These are phyloP conservation scores for Microcaecilia unicolor DNA, from an alignment of 2,797 vertebrate species.

Conservation along the genomic window DNA sequence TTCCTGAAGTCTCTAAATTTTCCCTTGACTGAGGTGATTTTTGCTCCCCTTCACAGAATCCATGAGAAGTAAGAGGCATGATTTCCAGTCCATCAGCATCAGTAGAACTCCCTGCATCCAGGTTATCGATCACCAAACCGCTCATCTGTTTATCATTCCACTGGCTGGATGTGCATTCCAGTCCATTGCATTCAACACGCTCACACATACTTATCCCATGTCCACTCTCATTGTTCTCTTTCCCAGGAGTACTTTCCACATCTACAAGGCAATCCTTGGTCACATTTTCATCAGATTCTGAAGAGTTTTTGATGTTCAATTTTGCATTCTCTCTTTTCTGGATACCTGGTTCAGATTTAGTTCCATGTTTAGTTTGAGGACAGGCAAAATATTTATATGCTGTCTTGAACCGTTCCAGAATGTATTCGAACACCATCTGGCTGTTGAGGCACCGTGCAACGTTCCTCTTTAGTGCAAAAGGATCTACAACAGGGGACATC, in stretches of 20 bases:
- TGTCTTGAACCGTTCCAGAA: conserved; percentile 88
- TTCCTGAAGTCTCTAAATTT: conserved; percentile 28
- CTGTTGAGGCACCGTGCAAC: conserved; percentile 94
- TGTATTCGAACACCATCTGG: conserved; percentile 97
- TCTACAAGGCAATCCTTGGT: conserved; percentile 38
- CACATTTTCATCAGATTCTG: conserved; percentile 38
- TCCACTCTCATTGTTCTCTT: conserved; percentile 18
- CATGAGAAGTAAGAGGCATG: conserved; percentile 27
- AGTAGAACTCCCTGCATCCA: conserved; percentile 27
- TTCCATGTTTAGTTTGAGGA: conserved; percentile 70
- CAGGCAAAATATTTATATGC: conserved; percentile 94
- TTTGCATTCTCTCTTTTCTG: conserved; percentile 59
- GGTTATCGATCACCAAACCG: conserved; percentile 23
- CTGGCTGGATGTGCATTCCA: conserved; percentile 39
- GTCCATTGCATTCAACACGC: conserved; percentile 31
- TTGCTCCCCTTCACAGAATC: conserved; percentile 44
- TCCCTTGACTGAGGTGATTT: conserved; percentile 31
- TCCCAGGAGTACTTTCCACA: conserved; percentile 32
- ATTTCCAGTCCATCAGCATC: conserved; percentile 25
- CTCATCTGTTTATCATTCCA: conserved; percentile 24
- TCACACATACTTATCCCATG: conserved; percentile 26
- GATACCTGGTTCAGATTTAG: conserved; percentile 45
- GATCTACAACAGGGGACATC: conserved; percentile 63
- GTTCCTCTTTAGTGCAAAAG: conserved; percentile 93
- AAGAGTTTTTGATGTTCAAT: conserved; percentile 43